Evolutionary conservation across 1,140 invertebrate species (phyloP).

Genomic region (Ceratosolen fusciceps): DNA sequence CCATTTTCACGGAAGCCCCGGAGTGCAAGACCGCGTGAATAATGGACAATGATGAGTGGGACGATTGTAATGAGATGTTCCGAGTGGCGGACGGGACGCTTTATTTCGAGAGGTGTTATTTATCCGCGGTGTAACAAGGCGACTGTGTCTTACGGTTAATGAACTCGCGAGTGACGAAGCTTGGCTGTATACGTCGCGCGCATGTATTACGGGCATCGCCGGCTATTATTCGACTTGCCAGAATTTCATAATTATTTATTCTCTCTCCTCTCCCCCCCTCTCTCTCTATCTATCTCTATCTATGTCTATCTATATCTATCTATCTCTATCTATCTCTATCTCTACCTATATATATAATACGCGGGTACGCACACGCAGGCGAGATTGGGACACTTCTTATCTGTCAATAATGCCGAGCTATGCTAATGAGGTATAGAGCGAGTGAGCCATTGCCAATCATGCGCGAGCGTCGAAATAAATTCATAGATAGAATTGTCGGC

Average conservation of each 20-base stretch:
- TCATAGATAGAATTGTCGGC: too few relatives aligned
- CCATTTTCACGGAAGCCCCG: background rate
- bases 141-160: slow-evolving; percentile 4
- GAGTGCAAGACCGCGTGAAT: background rate
- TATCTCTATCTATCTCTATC: too few relatives aligned
- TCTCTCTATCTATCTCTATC: background rate
- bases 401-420: too few relatives aligned
- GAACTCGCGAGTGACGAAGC: slow-evolving; percentile 12
- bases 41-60: slow-evolving; percentile 38
- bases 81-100: background rate
- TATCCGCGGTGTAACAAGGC: background rate
- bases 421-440: too few relatives aligned
- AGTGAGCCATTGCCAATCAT: too few relatives aligned
- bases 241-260: too few relatives aligned
- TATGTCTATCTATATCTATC: too few relatives aligned
- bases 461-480: too few relatives aligned
- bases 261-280: background rate
- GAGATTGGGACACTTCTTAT: too few relatives aligned
- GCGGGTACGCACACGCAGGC: too few relatives aligned
- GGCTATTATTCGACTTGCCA: too few relatives aligned
- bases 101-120: background rate
- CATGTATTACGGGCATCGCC: background rate
- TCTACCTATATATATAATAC: too few relatives aligned
- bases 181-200: background rate
- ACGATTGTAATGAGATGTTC: slow-evolving; percentile 20